Evolutionary conservation across 2,888 invertebrate species (phyloP).

Genomic region (Sarcophaga carnaria): DNA sequence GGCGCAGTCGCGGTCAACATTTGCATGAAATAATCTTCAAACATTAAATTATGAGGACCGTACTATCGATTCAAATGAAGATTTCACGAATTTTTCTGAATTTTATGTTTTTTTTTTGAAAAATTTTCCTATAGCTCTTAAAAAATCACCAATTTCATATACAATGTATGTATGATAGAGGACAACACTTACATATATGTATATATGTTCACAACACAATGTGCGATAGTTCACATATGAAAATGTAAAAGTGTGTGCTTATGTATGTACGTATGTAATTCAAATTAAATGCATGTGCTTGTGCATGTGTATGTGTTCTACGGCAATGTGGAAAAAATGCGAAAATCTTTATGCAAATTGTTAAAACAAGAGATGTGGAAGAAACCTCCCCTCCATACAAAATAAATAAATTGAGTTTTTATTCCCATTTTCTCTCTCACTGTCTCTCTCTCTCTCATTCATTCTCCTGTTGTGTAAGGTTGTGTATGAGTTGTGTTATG

Average conservation of each 20-base stretch:
- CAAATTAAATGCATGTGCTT: constrained; percentile 40
- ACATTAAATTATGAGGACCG: too few relatives aligned
- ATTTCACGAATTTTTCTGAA: too few relatives aligned
- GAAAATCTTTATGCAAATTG: constrained; percentile 67
- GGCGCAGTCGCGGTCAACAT: too few relatives aligned
- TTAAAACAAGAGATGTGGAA: constrained; percentile 55
- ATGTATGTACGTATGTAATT: constrained; percentile 13
- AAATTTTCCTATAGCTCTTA: too few relatives aligned
- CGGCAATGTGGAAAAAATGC: constrained; percentile 32
- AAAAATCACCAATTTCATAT: too few relatives aligned
- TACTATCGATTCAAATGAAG: too few relatives aligned
- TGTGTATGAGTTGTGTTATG: constrained; percentile 9
- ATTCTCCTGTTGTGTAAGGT: neutral
- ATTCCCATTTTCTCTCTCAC: neutral
- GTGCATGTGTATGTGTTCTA: neutral
- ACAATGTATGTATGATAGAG: neutral
- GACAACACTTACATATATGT: neutral
- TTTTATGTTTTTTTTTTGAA: too few relatives aligned
- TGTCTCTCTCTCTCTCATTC: neutral
- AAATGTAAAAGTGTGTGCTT: neutral
- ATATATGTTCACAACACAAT: neutral
- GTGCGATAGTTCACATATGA: neutral
- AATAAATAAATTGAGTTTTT: constrained; percentile 57
- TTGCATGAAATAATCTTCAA: too few relatives aligned
- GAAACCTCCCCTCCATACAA: constrained; percentile 33